These are phyloP conservation scores for Drosophila sechellia DNA, from an alignment of 1,140 invertebrate species.

Conservation along the genomic window DNA sequence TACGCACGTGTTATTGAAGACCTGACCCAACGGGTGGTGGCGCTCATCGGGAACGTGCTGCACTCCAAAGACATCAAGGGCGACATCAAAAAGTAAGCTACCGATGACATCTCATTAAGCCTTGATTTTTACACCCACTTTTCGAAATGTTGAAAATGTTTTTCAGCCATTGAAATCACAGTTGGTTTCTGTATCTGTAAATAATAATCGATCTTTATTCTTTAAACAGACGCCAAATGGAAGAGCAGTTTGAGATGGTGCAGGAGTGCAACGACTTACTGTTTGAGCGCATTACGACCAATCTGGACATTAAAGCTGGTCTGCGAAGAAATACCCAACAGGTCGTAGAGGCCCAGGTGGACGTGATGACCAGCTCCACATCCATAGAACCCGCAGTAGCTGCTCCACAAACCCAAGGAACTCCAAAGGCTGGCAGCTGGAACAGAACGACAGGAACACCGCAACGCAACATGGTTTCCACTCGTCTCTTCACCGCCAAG, in stretches of 20 bases:
- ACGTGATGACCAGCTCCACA: conserved; percentile 79
- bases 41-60: conserved; percentile 86
- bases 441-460: conserved; percentile 52
- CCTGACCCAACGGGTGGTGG: conserved; percentile 86
- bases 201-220: neutral
- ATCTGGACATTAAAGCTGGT: conserved; percentile 90
- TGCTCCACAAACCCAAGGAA: conserved; percentile 6
- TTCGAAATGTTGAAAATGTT: neutral
- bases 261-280: conserved; percentile 91
- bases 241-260: conserved; percentile 91
- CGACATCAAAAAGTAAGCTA: conserved; percentile 85
- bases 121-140: neutral
- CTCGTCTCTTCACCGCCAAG: conserved; percentile 88
- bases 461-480: conserved; percentile 45
- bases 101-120: too few species aligned
- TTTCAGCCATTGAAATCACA: neutral
- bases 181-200: neutral
- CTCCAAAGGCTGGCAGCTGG: conserved; percentile 79
- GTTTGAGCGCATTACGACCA: conserved; percentile 91
- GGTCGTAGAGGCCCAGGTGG: conserved; percentile 84
- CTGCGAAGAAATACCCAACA: conserved; percentile 85
- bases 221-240: conserved; percentile 85
- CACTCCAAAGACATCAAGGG: conserved; percentile 87
- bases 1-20: conserved; percentile 88
- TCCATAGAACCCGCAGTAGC: conserved; percentile 20